Conservation (phyloP, 2,888 invertebrate genomes). For the Tethea ocularis region DNA sequence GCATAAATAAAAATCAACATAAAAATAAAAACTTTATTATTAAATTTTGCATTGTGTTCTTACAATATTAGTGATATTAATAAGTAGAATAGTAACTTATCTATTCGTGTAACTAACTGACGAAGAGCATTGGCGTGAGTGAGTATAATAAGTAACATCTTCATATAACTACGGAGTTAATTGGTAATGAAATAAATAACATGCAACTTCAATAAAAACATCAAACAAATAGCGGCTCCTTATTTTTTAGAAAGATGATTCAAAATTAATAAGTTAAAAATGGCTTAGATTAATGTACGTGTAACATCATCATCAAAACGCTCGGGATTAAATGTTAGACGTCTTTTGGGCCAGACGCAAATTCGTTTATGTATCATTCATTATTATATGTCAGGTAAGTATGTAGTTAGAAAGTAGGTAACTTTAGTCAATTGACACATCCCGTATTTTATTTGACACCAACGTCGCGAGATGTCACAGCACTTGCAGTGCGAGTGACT, state of each 20-base stretch:
- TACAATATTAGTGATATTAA: constrained; percentile 55
- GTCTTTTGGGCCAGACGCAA: neutral
- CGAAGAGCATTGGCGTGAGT: constrained; percentile 10
- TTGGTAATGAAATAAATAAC: neutral
- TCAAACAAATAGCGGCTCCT: neutral
- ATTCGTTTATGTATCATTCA: neutral
- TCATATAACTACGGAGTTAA: neutral
- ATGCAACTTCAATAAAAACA: neutral
- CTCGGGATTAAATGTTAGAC: neutral
- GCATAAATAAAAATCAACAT: constrained; percentile 11
- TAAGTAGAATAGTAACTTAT: neutral
- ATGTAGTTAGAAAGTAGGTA: neutral
- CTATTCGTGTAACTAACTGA: constrained; percentile 18
- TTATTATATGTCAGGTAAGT: neutral
- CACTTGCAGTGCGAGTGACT: constrained; percentile 66
- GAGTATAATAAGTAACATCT: constrained; percentile 10
- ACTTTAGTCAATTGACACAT: neutral
- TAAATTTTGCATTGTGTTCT: constrained; percentile 37
- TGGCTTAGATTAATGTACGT: too few species aligned
- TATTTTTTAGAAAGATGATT: neutral
- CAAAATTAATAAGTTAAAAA: neutral
- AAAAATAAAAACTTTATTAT: constrained; percentile 49
- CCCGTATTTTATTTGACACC: constrained; percentile 61
- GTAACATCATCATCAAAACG: neutral
- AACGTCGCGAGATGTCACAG: constrained; percentile 70